These are phyloP conservation scores for Drosophila flavopinicola DNA, from an alignment of 2,888 invertebrate species.

Conservation along the genomic window DNA sequence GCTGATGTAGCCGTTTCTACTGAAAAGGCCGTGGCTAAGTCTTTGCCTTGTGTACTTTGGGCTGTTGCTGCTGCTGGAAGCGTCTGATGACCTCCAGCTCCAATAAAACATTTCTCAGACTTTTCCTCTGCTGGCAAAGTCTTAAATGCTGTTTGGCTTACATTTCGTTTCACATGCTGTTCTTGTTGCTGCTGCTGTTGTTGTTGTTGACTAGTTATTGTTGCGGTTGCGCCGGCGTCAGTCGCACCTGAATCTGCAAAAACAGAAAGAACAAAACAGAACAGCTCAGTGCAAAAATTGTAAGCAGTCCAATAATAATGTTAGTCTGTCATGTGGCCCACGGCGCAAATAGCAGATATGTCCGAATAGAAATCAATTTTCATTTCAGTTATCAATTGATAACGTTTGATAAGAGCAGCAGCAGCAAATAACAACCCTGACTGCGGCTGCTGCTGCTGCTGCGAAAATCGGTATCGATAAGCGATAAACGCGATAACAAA, in stretches of 20 bases:
- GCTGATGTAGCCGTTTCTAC: conserved; percentile 63
- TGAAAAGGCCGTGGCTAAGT: conserved; percentile 59
- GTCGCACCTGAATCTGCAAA: conserved; percentile 59
- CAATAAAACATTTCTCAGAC: conserved; percentile 79
- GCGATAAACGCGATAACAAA: conserved; percentile 16
- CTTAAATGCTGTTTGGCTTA: conserved; percentile 60
- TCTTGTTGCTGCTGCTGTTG: conserved; percentile 39
- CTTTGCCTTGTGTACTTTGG: conserved; percentile 58
- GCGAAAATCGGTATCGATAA: conserved; percentile 30
- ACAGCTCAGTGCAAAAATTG: conserved; percentile 2
- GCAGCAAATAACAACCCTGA: neutral
- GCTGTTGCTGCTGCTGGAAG: conserved; percentile 50
- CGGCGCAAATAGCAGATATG: conserved; percentile 4
- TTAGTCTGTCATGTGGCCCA: neutral
- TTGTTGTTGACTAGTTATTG: conserved; percentile 63
- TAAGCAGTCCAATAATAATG: neutral
- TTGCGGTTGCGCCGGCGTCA: conserved; percentile 46
- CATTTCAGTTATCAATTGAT: conserved; percentile 25
- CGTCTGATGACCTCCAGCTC: conserved; percentile 83
- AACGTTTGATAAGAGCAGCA: conserved; percentile 24
- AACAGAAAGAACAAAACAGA: conserved; percentile 6
- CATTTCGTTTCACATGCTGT: conserved; percentile 56
- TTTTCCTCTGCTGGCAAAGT: conserved; percentile 75
- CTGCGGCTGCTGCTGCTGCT: neutral
- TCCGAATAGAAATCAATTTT: conserved; percentile 1